Percentiles rank a stretch among this genome's conserved stretches.
Evolutionary conservation across 2,113 vertebrate species (phyloP).

Genomic region (Isurus oxyrinchus): DNA sequence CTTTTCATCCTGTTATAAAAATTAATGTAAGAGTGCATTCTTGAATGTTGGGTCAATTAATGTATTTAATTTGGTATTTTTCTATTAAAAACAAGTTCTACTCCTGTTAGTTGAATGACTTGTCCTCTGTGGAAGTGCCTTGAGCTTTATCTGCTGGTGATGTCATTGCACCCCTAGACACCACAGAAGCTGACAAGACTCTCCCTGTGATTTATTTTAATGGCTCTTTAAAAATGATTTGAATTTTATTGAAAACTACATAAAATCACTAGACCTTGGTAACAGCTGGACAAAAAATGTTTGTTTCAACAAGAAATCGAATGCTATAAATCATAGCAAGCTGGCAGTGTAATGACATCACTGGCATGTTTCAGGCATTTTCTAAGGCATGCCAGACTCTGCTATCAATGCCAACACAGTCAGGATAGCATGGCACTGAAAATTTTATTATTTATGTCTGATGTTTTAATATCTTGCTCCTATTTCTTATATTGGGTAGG

Average conservation of each 20-base stretch:
- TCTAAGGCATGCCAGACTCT: not conserved
- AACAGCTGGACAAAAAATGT: conserved; percentile 1
- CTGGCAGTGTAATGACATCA: not conserved
- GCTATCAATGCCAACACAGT: not conserved
- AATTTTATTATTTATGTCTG: not conserved
- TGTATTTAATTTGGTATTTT: not conserved
- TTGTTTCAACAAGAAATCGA: not conserved
- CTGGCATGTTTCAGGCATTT: not conserved
- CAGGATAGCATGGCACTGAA: not conserved
- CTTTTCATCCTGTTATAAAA: not conserved
- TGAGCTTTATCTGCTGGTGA: not conserved
- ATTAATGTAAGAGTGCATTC: not conserved
- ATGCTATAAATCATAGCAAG: conserved; percentile 6
- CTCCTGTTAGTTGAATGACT: not conserved
- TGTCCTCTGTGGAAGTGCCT: not conserved
- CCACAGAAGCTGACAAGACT: not conserved
- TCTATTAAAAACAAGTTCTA: not conserved
- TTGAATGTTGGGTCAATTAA: not conserved
- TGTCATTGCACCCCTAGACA: not conserved
- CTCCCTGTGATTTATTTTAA: conserved; percentile 16
- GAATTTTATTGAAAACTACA: conserved; percentile 23
- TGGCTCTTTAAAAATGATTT: conserved; percentile 29
- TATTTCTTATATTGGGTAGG: not conserved
- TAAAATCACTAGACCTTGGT: conserved; percentile 12
- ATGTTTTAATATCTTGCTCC: not conserved